Evolutionary conservation across 1,140 invertebrate species (phyloP).

Genomic region (Triops cancriformis): DNA sequence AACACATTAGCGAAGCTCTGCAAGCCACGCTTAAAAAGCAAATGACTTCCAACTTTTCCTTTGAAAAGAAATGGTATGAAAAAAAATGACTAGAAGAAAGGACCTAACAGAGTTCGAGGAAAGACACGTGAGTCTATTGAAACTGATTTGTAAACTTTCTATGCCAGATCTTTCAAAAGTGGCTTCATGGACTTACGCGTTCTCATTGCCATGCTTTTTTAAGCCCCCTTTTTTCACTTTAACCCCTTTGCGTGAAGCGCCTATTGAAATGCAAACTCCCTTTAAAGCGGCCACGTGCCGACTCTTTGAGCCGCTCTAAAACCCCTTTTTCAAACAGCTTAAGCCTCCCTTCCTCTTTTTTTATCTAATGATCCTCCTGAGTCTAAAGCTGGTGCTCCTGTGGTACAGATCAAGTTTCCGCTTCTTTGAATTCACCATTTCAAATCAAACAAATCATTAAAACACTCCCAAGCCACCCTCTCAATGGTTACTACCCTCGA

Average conservation of each 20-base stretch:
- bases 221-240: neutral
- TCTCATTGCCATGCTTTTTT: neutral
- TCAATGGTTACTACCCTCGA: neutral
- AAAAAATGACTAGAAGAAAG: neutral
- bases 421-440: conserved; percentile 7
- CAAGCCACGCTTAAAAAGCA: neutral
- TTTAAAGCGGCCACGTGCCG: neutral
- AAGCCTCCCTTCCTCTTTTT: neutral
- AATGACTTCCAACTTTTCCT: neutral
- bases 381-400: neutral
- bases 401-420: neutral
- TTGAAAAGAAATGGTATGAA: neutral
- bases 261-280: conserved; percentile 9
- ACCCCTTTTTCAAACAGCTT: neutral
- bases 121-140: neutral
- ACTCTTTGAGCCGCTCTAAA: neutral
- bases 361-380: neutral
- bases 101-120: neutral
- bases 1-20: neutral
- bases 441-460: neutral
- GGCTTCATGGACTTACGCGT: neutral
- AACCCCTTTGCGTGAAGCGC: neutral
- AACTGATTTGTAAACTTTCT: neutral
- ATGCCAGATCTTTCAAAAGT: neutral
- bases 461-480: neutral